Conservation (phyloP, 2,888 invertebrate species). For the Torymus texanus region DNA sequence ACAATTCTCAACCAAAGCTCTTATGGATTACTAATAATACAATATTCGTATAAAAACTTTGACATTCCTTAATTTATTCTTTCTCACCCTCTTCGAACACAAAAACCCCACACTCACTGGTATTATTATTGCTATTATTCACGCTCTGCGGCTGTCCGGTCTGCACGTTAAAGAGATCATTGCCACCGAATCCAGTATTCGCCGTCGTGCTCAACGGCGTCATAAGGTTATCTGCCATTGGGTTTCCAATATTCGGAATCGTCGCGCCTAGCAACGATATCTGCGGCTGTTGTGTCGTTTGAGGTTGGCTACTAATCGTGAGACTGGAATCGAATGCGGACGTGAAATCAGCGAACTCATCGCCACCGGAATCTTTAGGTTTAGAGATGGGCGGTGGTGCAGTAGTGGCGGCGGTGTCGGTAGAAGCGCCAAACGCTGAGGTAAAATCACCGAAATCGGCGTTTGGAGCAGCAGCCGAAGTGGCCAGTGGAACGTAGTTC, state of each 20-base stretch:
- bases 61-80: too few species aligned
- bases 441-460: slow-evolving; percentile 88
- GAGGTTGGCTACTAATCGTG: slow-evolving; percentile 63
- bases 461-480: background rate
- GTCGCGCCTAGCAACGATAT: slow-evolving; percentile 64
- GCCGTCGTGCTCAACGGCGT: slow-evolving; percentile 58
- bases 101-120: slow-evolving; percentile 60
- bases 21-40: too few species aligned
- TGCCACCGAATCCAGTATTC: slow-evolving; percentile 61
- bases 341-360: slow-evolving; percentile 89
- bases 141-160: slow-evolving; percentile 61
- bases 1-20: too few species aligned
- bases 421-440: slow-evolving; percentile 78
- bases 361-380: slow-evolving; percentile 64
- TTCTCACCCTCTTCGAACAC: too few species aligned
- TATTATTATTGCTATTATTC: slow-evolving; percentile 69
- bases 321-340: slow-evolving; percentile 79
- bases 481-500: slow-evolving; percentile 71
- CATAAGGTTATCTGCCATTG: slow-evolving; percentile 63
- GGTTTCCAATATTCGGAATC: slow-evolving; percentile 64
- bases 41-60: too few species aligned
- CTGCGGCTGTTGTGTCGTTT: slow-evolving; percentile 61
- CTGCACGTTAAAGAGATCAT: slow-evolving; percentile 67
- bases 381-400: slow-evolving; percentile 1
- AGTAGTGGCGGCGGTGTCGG: slow-evolving; percentile 9